Evolutionary conservation across 1,140 invertebrate species (phyloP), one percentile per base, ranked within the genome.

Genomic region (Dendroctonus ponderosae): DNA sequence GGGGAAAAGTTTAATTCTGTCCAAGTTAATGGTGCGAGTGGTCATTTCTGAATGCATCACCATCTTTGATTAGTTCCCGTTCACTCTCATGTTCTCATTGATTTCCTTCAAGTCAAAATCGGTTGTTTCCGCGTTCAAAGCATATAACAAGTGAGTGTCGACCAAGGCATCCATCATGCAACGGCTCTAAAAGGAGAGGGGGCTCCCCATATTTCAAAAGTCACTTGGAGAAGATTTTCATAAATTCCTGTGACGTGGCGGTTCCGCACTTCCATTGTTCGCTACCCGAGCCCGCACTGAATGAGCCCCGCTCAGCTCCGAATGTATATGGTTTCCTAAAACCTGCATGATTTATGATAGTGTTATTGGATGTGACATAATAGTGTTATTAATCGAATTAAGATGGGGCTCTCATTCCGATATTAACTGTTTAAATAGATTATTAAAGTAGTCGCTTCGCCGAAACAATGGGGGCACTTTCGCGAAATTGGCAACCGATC

Each of bases 401-500:
- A 62, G 59, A 62, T 62, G 49, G 26, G 59, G 43, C 48, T 44
- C 39, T 50, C 42, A 37, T 50, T 62, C 39, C 59, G 59, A 62
- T 62, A 62, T 62, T 37, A 62, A 62, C 48, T 52, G 59, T 62
- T 62, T 51, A 62, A 62, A 62, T 51, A 62, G 59, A 62, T 62
- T 62, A 62, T 62, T 62, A 62, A 52, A 62, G 59, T 62, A 62
- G 5, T 51, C 48, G 26, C 9, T 50, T 49, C 58, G 46, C 6
- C 37, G 49, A 52, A 62, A 62, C 59, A 62, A 62, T 51, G 52
- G 59, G 12, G 49, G 9, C 42, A 14, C 59, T 62, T 26, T 26
- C 1, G 26, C 1, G 3, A 26, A 26, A 26, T 26, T 26, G 26
- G 26, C 26, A 2, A 26, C 26, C 26, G 26, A 26, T 26, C 26